phyloP scores from a whole-genome alignment of 2,113 vertebrate genomes.

The Pteruthius melanotis region DNA sequence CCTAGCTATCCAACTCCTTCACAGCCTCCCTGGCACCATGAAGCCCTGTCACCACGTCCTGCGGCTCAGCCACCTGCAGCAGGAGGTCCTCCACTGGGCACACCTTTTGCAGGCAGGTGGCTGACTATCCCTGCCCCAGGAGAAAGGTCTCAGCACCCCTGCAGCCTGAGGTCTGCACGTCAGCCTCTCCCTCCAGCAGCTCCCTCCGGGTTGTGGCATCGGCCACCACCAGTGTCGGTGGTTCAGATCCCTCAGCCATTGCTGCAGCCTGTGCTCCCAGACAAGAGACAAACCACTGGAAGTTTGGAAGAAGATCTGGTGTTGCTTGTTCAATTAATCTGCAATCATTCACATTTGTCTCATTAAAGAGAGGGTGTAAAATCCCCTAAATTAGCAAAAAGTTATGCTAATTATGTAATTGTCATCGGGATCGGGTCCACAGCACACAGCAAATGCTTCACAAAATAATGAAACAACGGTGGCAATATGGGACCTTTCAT shows the following conservation, averaged over 20 bases:
- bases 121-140: not conserved
- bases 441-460: not conserved
- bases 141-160: no score
- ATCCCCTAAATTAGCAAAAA: not conserved
- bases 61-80: not conserved
- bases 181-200: not conserved
- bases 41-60: not conserved
- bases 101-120: not conserved
- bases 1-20: no score
- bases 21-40: not conserved
- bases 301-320: not conserved
- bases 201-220: not conserved
- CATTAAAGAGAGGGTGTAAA: not conserved
- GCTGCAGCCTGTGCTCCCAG: not conserved
- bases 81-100: not conserved
- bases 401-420: not conserved
- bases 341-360: not conserved
- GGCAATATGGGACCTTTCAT: not conserved
- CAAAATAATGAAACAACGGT: not conserved
- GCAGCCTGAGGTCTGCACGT: not conserved
- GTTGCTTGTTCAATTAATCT: not conserved
- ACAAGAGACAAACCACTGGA: not conserved
- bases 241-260: not conserved
- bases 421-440: not conserved
- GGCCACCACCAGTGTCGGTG: rapidly evolving